A percentile compares a stretch with the other conserved stretches of the same genome.
phyloP scores from a whole-genome alignment of 1,140 invertebrate genomes.

The Aphis craccivora region DNA sequence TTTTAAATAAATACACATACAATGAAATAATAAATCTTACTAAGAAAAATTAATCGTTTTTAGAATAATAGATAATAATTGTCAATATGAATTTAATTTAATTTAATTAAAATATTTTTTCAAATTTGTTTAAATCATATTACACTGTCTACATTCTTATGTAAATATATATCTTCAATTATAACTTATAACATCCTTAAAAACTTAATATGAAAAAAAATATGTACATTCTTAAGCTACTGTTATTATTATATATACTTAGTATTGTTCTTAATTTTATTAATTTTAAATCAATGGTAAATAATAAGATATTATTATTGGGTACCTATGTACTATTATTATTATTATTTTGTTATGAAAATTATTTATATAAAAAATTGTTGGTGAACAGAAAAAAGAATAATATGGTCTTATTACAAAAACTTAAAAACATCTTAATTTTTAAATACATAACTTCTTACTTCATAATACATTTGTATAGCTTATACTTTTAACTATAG shows the following conservation, averaged over 20 bases:
- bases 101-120: too few species aligned
- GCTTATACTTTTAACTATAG: neutral
- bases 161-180: neutral
- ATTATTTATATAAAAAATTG: neutral
- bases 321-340: too few species aligned
- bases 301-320: too few species aligned
- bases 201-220: neutral
- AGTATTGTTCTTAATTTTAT: neutral
- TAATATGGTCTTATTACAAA: neutral
- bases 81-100: too few species aligned
- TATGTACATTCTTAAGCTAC: neutral
- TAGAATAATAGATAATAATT: too few species aligned
- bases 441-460: neutral
- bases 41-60: too few species aligned
- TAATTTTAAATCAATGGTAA: neutral
- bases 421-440: neutral
- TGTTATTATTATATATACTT: neutral
- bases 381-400: neutral
- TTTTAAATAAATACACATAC: too few species aligned
- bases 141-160: too few species aligned
- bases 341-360: too few species aligned
- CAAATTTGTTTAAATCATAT: too few species aligned
- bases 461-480: neutral
- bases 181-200: neutral
- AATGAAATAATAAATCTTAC: too few species aligned